These are phyloP conservation scores for Gymnoscopelus microlampas DNA, from an alignment of 2,797 vertebrate genomes.

Conservation along the genomic window DNA sequence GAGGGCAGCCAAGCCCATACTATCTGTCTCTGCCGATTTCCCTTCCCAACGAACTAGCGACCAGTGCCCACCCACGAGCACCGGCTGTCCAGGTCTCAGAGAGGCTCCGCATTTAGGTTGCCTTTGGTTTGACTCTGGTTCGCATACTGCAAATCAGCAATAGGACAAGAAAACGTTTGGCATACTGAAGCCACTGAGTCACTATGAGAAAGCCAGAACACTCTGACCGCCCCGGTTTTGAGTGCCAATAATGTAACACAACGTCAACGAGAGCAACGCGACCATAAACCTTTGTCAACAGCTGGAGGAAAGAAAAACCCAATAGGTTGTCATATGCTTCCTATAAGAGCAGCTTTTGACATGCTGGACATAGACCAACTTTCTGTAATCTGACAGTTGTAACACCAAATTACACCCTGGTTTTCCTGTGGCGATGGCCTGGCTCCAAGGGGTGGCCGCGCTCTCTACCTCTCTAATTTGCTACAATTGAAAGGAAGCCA, in stretches of 20 bases:
- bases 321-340: constrained; percentile 52
- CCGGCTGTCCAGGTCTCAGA: constrained; percentile 46
- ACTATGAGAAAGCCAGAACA: constrained; percentile 18
- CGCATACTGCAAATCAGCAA: constrained; percentile 33
- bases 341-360: constrained; percentile 29
- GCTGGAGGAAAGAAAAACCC: constrained; percentile 53
- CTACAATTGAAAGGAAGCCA: constrained; percentile 45
- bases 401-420: constrained; percentile 51
- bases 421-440: constrained; percentile 42
- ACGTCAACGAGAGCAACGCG: constrained; percentile 18
- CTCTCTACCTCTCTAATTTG: constrained; percentile 51
- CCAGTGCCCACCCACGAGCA: constrained; percentile 64
- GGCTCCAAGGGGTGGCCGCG: constrained; percentile 40
- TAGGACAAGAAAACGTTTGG: constrained; percentile 23
- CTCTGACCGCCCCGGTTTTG: constrained; percentile 31
- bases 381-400: constrained; percentile 55
- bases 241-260: constrained; percentile 32
- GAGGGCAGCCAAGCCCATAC: constrained; percentile 54
- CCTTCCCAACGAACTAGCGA: constrained; percentile 50
- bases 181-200: constrained; percentile 4
- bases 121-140: constrained; percentile 46
- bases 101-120: constrained; percentile 45
- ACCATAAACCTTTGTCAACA: constrained; percentile 40
- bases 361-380: constrained; percentile 15
- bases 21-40: constrained; percentile 61